Evolutionary conservation across 2,113 vertebrate genomes (phyloP).

Genomic region (Hemiprocne comata): DNA sequence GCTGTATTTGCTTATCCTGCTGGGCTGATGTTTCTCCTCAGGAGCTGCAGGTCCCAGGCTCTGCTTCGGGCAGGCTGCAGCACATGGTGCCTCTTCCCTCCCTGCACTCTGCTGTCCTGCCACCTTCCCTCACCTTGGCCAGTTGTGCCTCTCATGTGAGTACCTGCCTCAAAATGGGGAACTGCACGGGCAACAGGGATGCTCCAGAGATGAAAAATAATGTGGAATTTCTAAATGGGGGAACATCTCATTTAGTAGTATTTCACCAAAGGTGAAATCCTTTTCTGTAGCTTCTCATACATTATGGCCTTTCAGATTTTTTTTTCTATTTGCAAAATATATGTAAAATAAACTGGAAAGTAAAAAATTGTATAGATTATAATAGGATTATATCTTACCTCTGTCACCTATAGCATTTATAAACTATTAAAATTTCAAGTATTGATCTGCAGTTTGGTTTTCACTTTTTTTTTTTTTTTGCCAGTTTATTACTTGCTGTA

Average conservation of each 20-base stretch:
- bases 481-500: neutral
- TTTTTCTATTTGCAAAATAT: accelerated
- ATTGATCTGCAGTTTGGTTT: neutral
- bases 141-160: slow-evolving; percentile 57
- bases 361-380: neutral
- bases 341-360: neutral
- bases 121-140: slow-evolving; percentile 31
- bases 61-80: slow-evolving; percentile 20
- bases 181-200: neutral
- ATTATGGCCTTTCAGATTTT: neutral
- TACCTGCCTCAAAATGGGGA: neutral
- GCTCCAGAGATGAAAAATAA: neutral
- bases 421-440: neutral
- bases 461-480: neutral
- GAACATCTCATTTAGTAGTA: neutral
- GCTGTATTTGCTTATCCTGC: neutral
- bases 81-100: neutral
- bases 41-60: slow-evolving; percentile 81
- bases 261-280: neutral
- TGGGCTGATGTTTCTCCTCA: slow-evolving; percentile 36
- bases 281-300: neutral
- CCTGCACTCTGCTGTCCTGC: neutral
- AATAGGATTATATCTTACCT: neutral
- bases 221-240: neutral
- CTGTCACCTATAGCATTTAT: neutral